A percentile compares a stretch with the other conserved stretches of the same genome.
Conservation (phyloP, 1,140 invertebrate species). For the Heliconius nattereri region DNA sequence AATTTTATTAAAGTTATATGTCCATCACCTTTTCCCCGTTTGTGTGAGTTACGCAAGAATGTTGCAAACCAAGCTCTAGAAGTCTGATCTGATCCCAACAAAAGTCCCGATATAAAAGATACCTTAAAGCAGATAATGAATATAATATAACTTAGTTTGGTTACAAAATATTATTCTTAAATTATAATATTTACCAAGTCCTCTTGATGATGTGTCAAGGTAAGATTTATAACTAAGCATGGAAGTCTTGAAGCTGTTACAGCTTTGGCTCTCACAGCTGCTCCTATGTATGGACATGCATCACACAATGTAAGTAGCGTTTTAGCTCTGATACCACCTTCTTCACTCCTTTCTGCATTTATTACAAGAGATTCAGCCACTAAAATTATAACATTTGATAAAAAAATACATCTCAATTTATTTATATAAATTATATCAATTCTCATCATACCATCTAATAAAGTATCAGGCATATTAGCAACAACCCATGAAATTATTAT, state of each 20-base stretch:
- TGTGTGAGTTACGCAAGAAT: conserved; percentile 95
- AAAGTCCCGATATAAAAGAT: conserved; percentile 94
- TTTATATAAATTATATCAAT: neutral
- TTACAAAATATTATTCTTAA: neutral
- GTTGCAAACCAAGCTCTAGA: conserved; percentile 95
- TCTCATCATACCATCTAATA: conserved; percentile 88
- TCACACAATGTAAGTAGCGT: conserved; percentile 91
- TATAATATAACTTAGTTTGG: neutral
- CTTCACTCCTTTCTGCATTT: conserved; percentile 94
- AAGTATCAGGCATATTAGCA: conserved; percentile 96
- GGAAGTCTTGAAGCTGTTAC: conserved; percentile 95
- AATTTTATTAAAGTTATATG: conserved; percentile 88
- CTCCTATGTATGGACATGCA: conserved; percentile 93
- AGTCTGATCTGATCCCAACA: conserved; percentile 94
- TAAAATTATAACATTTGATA: conserved; percentile 64
- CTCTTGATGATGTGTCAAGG: conserved; percentile 77
- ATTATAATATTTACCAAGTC: conserved; percentile 62
- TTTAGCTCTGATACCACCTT: conserved; percentile 83
- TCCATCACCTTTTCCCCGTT: conserved; percentile 88
- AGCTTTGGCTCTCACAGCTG: conserved; percentile 91
- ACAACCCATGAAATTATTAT: conserved; percentile 94
- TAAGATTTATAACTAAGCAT: conserved; percentile 90
- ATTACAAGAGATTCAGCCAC: conserved; percentile 92
- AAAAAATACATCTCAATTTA: neutral
- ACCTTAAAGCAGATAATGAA: conserved; percentile 77